Conservation (phyloP, 2,113 vertebrate genomes). For the Scomber japonicus region DNA sequence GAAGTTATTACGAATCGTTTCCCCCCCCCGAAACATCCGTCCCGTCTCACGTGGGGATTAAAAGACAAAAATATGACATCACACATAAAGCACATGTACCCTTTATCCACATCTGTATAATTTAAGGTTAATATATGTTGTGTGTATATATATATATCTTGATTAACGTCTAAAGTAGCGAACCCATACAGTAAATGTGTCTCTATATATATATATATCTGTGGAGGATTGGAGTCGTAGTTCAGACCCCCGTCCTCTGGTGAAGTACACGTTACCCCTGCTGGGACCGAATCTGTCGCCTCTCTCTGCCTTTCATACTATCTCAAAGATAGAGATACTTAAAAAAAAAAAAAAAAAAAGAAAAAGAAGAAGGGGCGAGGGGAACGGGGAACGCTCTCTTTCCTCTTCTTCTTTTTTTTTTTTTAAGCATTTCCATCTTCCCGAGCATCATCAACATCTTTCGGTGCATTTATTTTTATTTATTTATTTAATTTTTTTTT, state of each 20-base stretch:
- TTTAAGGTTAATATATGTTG: background rate
- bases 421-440: constrained; percentile 28
- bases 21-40: background rate
- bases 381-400: too few relatives aligned
- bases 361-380: too few relatives aligned
- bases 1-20: background rate
- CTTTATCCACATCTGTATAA: background rate
- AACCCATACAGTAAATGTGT: background rate
- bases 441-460: constrained; percentile 56
- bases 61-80: background rate
- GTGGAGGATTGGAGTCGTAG: background rate
- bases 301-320: background rate
- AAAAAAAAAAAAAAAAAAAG: too few relatives aligned
- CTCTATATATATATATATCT: too few relatives aligned
- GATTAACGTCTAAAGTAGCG: background rate
- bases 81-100: background rate
- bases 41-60: background rate
- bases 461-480: constrained; percentile 22
- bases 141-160: too few relatives aligned
- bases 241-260: constrained; percentile 14
- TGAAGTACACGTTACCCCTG: constrained; percentile 16
- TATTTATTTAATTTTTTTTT: too few relatives aligned
- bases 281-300: constrained; percentile 1
- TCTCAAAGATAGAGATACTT: constrained; percentile 19
- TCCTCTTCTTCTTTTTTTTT: background rate